Conservation (phyloP, 2,888 invertebrate species). For the Frankliniella intonsa region DNA sequence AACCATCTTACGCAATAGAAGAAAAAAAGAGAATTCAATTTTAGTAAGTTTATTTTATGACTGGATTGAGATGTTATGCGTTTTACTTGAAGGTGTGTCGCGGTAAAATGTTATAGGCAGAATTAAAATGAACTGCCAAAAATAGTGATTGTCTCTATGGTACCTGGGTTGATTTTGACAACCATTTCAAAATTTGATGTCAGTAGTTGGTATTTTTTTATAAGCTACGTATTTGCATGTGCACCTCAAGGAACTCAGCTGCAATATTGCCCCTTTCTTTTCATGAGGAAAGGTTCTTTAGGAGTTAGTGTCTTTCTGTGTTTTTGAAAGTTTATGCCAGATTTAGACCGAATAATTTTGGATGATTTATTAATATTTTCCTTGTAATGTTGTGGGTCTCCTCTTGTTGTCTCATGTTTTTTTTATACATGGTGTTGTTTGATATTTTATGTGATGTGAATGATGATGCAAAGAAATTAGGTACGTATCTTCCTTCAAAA, state of each 20-base stretch:
- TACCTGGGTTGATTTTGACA: background rate
- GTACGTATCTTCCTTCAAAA: background rate
- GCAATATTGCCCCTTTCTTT: background rate
- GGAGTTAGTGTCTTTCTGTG: background rate
- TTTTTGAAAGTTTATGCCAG: background rate
- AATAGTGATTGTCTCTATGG: background rate
- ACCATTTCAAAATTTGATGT: background rate
- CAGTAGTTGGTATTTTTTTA: constrained; percentile 2
- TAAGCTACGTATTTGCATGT: background rate
- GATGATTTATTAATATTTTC: background rate
- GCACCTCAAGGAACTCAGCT: background rate
- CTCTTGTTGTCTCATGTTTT: background rate
- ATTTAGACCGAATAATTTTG: background rate
- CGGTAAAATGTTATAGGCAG: too few species aligned
- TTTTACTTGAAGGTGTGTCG: too few species aligned
- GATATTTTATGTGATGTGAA: background rate
- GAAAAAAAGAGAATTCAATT: too few species aligned
- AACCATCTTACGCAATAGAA: too few species aligned
- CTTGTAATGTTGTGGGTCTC: background rate
- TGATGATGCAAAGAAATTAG: background rate
- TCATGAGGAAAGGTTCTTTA: background rate
- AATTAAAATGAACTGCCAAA: too few species aligned
- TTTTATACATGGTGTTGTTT: constrained; percentile 2
- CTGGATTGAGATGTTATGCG: too few species aligned
- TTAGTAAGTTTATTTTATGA: too few species aligned